Evolutionary conservation across 2,888 invertebrate species (phyloP).

Genomic region (Acanthosepion pharaonis): DNA sequence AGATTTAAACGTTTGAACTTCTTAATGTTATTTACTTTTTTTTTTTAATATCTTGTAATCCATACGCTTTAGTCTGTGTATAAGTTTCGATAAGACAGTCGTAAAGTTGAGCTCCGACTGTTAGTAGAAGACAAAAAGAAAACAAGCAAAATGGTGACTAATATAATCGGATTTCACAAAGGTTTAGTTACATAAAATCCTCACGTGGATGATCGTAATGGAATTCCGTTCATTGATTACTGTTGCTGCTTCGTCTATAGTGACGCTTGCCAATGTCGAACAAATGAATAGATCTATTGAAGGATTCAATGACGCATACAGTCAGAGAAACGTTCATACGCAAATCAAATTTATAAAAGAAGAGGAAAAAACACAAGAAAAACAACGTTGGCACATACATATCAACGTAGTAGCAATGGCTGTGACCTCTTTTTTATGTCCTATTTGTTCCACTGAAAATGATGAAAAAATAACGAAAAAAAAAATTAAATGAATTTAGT

Average conservation of each 20-base stretch:
- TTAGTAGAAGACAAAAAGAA: neutral
- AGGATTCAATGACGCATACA: neutral
- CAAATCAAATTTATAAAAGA: neutral
- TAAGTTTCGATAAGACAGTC: neutral
- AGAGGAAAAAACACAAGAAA: neutral
- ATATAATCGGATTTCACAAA: constrained; percentile 33
- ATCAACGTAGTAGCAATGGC: neutral
- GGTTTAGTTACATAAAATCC: neutral
- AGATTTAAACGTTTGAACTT: too few species aligned
- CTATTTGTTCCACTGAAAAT: neutral
- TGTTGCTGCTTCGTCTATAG: too few species aligned
- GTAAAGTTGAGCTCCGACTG: neutral
- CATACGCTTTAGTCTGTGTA: neutral
- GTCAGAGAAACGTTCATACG: neutral
- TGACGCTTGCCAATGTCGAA: neutral
- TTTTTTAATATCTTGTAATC: neutral
- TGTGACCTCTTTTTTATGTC: neutral
- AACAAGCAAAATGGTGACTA: neutral
- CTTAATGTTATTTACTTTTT: too few species aligned
- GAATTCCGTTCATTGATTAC: neutral
- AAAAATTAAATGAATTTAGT: neutral
- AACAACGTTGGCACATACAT: neutral
- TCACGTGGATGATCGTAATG: constrained; percentile 2
- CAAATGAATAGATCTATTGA: neutral
- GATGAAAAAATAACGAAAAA: neutral